Conservation (phyloP, 1,140 invertebrate genomes). For the Maniola jurtina region DNA sequence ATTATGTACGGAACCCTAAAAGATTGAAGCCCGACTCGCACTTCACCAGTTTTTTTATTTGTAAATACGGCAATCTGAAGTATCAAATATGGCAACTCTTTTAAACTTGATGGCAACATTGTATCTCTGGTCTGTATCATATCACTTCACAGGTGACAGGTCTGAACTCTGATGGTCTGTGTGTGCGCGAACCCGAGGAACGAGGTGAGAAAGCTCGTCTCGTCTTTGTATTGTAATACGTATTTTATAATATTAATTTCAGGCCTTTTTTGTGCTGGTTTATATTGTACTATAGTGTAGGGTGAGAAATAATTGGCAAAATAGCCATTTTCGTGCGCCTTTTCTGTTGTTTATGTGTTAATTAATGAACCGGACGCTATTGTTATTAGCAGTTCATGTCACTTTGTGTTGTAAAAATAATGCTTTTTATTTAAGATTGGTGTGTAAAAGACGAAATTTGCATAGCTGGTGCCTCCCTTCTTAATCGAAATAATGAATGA, state of each 20-base stretch:
- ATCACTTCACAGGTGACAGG: too few relatives aligned
- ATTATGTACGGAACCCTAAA: too few relatives aligned
- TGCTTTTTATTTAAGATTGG: slow-evolving; percentile 32
- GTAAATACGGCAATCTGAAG: too few relatives aligned
- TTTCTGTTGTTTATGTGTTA: slow-evolving; percentile 14
- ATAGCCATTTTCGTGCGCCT: neutral
- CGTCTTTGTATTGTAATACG: neutral
- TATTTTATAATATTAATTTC: neutral
- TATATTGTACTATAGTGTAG: neutral
- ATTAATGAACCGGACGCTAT: neutral
- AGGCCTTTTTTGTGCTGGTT: neutral
- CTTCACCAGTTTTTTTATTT: too few relatives aligned
- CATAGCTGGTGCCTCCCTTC: slow-evolving; percentile 44
- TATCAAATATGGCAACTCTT: too few relatives aligned
- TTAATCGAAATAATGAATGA: slow-evolving; percentile 81
- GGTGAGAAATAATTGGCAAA: neutral
- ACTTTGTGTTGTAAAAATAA: slow-evolving; percentile 27
- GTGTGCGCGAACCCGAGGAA: too few relatives aligned
- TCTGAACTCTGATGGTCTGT: too few relatives aligned
- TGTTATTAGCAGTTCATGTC: slow-evolving; percentile 6
- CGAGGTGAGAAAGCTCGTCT: too few relatives aligned
- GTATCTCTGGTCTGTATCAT: too few relatives aligned
- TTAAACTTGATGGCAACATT: too few relatives aligned
- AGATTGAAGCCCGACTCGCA: too few relatives aligned
- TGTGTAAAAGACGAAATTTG: slow-evolving; percentile 30